Base-by-base conservation (phyloP, 2,888 invertebrate species). In the Rhabditoides inermis region DNA sequence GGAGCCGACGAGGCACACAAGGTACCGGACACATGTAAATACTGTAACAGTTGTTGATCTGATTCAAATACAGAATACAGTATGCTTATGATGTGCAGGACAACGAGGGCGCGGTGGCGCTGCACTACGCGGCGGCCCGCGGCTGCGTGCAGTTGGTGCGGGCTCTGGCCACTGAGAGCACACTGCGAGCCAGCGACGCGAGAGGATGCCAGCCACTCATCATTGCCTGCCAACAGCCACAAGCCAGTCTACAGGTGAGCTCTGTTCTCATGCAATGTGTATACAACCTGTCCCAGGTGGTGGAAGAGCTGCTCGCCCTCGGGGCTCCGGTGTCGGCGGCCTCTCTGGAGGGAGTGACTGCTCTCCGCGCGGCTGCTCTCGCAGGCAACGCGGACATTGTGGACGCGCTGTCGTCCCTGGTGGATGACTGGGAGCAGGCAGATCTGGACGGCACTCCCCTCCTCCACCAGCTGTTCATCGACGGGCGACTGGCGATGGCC, bases 331-430 rank as follows among this genome's bases (percentile, higher is more conserved):
- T 59, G 2, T 58, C 62, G 30, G 49, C 51, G 12, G 58, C 59
- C 7, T 59, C 62, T 12, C 89, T 90, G 68, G 90, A 90, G 75
- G 90, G 90, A 39, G 88, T 88, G 77, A 78, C 79, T 2, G 75
- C 80, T 2, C 64, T 81, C 20, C 70, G 81, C 60, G 81, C 88
- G 61, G 87, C 89, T 20, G 86, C 88, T 0, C 78, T 88, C 20
- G 88, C 88, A 76, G 87, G 89, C 0, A 88, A 91, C 77, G 51
- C 53, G 0, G 26, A 40, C 2, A 49, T 58, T 7, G 45, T 59
- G 27, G 57, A 58, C 10, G 53, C 47, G 18, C 45, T 56, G 40
- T 27, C 59, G 5, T 55, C 56, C 3, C 44, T 26, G 5, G 51
- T 57, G 27, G 47, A 32, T 6, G 63, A 66, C 45, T 60, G 58